Percentiles rank a stretch among this genome's conserved stretches.
Evolutionary conservation across 2,113 vertebrate genomes (phyloP).

Genomic region (Notiomystis cincta): DNA sequence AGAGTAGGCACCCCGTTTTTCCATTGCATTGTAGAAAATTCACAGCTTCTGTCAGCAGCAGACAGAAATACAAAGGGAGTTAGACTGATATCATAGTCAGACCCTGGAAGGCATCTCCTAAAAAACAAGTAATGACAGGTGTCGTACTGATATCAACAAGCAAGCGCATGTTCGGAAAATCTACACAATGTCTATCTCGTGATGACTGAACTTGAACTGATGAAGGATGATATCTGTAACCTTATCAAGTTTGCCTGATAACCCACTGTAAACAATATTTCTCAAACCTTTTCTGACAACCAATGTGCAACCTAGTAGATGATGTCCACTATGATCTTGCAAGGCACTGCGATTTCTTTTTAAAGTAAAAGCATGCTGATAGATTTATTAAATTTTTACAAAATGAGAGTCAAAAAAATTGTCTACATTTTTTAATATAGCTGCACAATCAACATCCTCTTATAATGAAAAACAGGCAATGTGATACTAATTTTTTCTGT

Average conservation of each 20-base stretch:
- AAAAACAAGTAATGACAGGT: slow-evolving; percentile 57
- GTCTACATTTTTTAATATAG: not conserved
- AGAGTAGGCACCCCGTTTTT: not conserved
- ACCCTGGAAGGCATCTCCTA: slow-evolving; percentile 41
- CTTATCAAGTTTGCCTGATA: slow-evolving; percentile 59
- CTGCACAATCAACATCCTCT: not conserved
- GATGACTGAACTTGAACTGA: slow-evolving; percentile 44
- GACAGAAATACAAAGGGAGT: slow-evolving; percentile 14
- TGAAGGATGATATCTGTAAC: slow-evolving; percentile 60
- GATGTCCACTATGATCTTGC: slow-evolving; percentile 60
- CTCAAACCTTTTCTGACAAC: slow-evolving; percentile 64
- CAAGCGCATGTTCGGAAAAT: not conserved
- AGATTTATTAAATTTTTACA: slow-evolving; percentile 40
- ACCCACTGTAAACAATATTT: slow-evolving; percentile 65
- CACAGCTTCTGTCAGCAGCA: slow-evolving; percentile 2
- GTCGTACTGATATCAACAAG: slow-evolving; percentile 42
- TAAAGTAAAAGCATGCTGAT: slow-evolving; percentile 53
- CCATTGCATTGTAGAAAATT: not conserved
- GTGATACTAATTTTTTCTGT: not conserved
- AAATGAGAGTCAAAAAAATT: slow-evolving; percentile 23
- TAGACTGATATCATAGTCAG: slow-evolving; percentile 33
- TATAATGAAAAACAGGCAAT: not conserved
- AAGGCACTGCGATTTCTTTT: not conserved
- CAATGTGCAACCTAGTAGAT: slow-evolving; percentile 49
- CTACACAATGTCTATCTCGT: slow-evolving; percentile 39